A percentile compares a stretch with the other conserved stretches of the same genome.
Conservation (phyloP, 2,888 invertebrate genomes). For the Parnassius orleans region DNA sequence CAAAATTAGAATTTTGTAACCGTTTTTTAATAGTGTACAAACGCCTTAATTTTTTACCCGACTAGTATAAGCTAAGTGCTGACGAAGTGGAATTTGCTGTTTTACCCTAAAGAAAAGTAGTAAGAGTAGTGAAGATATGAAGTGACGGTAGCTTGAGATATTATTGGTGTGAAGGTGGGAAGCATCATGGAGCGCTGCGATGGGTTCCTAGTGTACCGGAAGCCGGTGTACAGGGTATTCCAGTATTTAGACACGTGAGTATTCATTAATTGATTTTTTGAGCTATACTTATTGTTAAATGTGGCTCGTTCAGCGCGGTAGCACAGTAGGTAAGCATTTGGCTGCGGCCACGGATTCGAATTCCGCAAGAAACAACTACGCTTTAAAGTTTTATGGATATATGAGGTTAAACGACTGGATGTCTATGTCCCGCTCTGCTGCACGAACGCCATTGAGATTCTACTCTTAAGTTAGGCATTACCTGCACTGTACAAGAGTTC, state of each 20-base stretch:
- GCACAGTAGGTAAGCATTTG: no score
- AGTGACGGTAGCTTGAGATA: conserved; percentile 37
- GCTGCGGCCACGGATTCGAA: no score
- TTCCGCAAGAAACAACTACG: no score
- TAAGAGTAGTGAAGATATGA: conserved; percentile 35
- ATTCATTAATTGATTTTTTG: conserved; percentile 21
- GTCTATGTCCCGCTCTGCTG: no score
- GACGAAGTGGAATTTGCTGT: conserved; percentile 6
- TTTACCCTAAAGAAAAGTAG: conserved; percentile 24
- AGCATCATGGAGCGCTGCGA: conserved; percentile 87
- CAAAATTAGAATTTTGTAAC: conserved; percentile 63
- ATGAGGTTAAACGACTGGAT: no score
- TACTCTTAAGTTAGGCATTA: conserved; percentile 10
- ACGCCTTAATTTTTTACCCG: conserved; percentile 70
- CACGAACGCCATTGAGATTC: no score
- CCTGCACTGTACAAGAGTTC: conserved; percentile 18
- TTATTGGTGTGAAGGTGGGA: conserved; percentile 25
- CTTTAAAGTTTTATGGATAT: no score
- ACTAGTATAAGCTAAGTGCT: conserved; percentile 42
- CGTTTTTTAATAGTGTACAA: conserved; percentile 56
- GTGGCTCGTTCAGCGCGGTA: not conserved
- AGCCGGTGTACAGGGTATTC: conserved; percentile 90
- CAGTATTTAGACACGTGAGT: conserved; percentile 93
- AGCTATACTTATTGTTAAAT: not conserved
- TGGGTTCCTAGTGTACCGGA: conserved; percentile 89